Base-by-base conservation (phyloP, 1,140 invertebrate genomes). In the Anadara kagoshimensis region DNA sequence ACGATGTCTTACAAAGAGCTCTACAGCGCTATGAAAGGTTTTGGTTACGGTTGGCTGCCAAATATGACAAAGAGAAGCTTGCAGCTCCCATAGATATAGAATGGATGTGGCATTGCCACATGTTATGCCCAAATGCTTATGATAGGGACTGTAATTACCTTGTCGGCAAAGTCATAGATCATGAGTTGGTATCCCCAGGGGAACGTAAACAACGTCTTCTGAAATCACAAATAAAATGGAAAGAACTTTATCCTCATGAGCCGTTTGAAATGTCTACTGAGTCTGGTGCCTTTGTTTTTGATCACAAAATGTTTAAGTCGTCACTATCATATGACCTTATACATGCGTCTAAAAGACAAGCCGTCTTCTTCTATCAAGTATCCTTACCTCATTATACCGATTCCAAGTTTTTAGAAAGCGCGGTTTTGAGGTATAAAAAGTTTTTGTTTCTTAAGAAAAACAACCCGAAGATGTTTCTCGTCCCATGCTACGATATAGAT, bases 401-500 rank as follows among this genome's bases (percentile, higher is more conserved):
- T 45, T 69, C 54, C 22, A 85, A 80, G 43, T 90, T 90, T 66
- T 73, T 90, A 8, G 70, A 82, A 53, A 78, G 80, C 29, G 87
- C 88, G 22, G 67, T 89, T 43, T 66, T 78, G 43, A 75, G 89
- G 26, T 90, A 90, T 69, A 82, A 86, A 62, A 86, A 88, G 69
- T 90, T 87, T 73, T 69, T 90, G n/a, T 75, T 83, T 57, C 69
- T 90, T 29, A 90, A 87, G 76, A 82, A 86, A 57, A 79, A 78
- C 7, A 85, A 89, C 73, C 66, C 82, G 5, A 85, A 87, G 36
- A 73, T 82, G 26, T 90, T 90, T 71, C 78, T 90, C 16, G 88
- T 89, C 4, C 89, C 89, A 5, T 90, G 90, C 70, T 90, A 90
- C 63, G 89, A 89, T 75, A 89, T 89, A 73, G 89, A 90, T 73